phyloP scores from a whole-genome alignment of 2,113 vertebrate genomes.

The Baryphthengus martii region DNA sequence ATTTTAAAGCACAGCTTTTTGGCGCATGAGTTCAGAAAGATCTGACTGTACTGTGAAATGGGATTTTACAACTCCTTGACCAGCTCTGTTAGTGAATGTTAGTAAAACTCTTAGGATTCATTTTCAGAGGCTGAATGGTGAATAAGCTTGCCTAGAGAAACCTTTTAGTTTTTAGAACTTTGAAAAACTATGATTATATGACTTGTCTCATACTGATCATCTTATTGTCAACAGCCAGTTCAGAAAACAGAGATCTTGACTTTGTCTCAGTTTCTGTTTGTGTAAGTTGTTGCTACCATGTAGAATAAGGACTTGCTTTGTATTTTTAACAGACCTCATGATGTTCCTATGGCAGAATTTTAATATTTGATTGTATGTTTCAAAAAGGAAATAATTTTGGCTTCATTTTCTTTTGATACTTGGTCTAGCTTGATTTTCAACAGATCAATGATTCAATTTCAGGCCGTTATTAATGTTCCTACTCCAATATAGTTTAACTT shows the following conservation, averaged over 20 bases:
- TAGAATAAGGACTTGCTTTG: background rate
- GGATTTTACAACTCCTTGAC: background rate
- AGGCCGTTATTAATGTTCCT: background rate
- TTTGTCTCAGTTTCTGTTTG: background rate
- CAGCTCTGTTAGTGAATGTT: background rate
- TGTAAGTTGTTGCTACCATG: background rate
- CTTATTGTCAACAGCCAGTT: background rate
- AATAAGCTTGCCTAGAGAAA: background rate
- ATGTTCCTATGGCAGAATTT: background rate
- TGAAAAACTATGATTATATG: background rate
- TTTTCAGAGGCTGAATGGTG: background rate
- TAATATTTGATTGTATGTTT: background rate
- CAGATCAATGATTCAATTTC: slow-evolving; percentile 9
- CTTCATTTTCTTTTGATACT: background rate
- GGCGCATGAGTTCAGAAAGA: background rate
- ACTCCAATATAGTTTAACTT: slow-evolving; percentile 30
- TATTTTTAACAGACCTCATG: background rate
- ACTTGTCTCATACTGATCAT: background rate
- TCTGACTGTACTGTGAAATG: background rate
- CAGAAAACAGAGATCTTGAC: background rate
- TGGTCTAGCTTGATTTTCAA: background rate
- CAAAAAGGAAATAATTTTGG: background rate
- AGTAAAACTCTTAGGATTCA: background rate
- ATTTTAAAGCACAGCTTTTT: background rate
- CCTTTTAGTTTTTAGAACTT: background rate